Conservation (phyloP, 2,113 vertebrate genomes). For the Macrotis lagotis region DNA sequence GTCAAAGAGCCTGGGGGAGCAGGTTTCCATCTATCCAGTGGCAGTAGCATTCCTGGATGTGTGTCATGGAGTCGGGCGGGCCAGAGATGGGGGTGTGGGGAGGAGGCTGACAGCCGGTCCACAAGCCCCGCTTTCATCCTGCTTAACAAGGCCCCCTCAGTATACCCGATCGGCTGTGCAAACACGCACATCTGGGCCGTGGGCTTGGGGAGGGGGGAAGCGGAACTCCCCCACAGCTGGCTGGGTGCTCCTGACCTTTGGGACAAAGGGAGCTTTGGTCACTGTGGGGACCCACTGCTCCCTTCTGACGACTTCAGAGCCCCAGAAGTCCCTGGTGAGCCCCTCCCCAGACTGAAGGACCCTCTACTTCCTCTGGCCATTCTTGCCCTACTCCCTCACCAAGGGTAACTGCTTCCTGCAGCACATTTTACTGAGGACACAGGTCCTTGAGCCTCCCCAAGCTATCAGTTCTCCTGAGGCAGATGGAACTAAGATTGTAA, state of each 20-base stretch:
- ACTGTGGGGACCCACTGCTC: constrained; percentile 45
- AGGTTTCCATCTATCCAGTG: constrained; percentile 66
- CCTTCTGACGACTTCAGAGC: constrained; percentile 22
- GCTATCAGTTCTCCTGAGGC: neutral
- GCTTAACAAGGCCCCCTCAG: constrained; percentile 62
- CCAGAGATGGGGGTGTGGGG: constrained; percentile 2
- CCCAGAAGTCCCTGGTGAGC: neutral
- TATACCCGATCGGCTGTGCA: constrained; percentile 27
- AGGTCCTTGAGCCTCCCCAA: neutral
- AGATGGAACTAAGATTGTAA: constrained; percentile 46
- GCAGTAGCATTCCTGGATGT: constrained; percentile 64
- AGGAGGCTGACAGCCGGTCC: neutral
- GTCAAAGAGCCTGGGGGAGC: constrained; percentile 22
- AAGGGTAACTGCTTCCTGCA: neutral
- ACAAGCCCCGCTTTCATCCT: constrained; percentile 72
- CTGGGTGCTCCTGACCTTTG: constrained; percentile 53
- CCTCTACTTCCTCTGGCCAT: constrained; percentile 59
- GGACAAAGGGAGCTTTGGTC: constrained; percentile 73
- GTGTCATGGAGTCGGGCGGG: constrained; percentile 71
- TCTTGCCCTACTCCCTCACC: constrained; percentile 10
- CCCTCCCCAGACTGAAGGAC: neutral
- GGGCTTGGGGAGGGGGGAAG: constrained; percentile 30
- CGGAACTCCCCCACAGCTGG: constrained; percentile 66
- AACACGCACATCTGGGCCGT: constrained; percentile 63
- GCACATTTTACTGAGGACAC: neutral